These are phyloP conservation scores for Phymanthus crucifer DNA, from an alignment of 92 coral and sea anemone genomes.

Conservation along the genomic window DNA sequence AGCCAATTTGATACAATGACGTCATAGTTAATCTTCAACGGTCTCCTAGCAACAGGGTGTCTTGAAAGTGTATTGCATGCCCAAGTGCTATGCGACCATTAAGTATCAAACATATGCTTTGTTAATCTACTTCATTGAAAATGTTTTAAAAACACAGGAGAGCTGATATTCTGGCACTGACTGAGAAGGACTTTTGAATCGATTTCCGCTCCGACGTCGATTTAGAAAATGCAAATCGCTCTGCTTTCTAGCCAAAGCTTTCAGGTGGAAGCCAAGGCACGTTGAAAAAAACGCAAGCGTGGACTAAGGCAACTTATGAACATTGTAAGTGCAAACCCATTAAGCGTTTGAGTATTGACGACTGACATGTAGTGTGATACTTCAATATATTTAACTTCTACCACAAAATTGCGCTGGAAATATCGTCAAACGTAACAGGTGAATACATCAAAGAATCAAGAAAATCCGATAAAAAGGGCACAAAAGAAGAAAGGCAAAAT, in stretches of 20 bases:
- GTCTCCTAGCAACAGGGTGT: neutral
- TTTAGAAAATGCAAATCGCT: neutral
- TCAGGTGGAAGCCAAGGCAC: neutral
- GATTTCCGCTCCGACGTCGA: neutral
- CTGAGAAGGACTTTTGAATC: neutral
- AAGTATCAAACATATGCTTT: neutral
- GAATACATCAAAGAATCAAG: neutral
- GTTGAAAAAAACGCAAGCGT: neutral
- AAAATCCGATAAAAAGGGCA: neutral
- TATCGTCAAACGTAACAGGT: neutral
- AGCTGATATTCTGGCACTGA: neutral
- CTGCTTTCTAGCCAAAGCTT: neutral
- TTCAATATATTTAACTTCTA: neutral
- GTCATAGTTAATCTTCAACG: neutral
- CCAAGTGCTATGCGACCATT: neutral
- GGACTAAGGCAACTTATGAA: neutral
- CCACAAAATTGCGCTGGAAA: neutral
- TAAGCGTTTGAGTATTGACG: neutral
- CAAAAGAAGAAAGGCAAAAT: neutral
- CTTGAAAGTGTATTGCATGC: neutral
- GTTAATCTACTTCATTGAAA: neutral
- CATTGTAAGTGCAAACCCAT: neutral
- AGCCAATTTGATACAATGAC: neutral
- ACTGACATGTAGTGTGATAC: neutral
- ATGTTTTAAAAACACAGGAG: neutral